phyloP scores from a whole-genome alignment of 2,113 vertebrate species.

The Pseudorasbora parva region DNA sequence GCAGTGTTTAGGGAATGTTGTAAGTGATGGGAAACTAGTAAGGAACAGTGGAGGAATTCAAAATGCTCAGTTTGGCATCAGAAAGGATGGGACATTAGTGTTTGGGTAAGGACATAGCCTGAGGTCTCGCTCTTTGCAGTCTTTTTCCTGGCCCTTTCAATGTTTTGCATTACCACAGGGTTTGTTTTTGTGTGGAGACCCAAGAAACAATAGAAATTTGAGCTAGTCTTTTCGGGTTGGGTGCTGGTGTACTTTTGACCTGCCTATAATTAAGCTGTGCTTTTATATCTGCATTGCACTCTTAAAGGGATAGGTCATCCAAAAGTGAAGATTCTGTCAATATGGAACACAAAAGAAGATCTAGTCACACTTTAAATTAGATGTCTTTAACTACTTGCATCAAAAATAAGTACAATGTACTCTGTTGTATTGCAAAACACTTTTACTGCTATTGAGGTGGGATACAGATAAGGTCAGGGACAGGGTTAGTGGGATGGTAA shows the following conservation, averaged over 20 bases:
- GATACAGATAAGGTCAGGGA: too few relatives aligned
- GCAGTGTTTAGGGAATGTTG: slow-evolving; percentile 86
- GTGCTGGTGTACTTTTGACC: slow-evolving; percentile 23
- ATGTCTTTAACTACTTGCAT: too few relatives aligned
- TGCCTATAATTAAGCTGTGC: not conserved
- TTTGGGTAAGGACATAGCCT: slow-evolving; percentile 83
- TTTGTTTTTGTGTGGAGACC: not conserved
- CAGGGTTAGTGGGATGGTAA: too few relatives aligned
- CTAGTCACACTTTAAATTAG: too few relatives aligned
- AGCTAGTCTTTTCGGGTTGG: not conserved
- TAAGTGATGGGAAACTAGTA: slow-evolving; percentile 82
- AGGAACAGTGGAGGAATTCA: slow-evolving; percentile 82
- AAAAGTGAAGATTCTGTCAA: not conserved
- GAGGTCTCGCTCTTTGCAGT: not conserved
- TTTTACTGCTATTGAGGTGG: too few relatives aligned
- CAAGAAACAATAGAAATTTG: not conserved
- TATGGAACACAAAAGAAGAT: not conserved
- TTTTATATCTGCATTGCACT: not conserved
- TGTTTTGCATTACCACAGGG: not conserved
- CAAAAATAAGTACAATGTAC: too few relatives aligned
- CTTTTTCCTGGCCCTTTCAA: not conserved
- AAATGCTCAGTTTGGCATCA: slow-evolving; percentile 95
- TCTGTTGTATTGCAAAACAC: too few relatives aligned
- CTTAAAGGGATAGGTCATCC: not conserved
- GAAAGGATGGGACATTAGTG: slow-evolving; percentile 87